Conservation (phyloP, 1,140 invertebrate species). For the Psix sp. region DNA sequence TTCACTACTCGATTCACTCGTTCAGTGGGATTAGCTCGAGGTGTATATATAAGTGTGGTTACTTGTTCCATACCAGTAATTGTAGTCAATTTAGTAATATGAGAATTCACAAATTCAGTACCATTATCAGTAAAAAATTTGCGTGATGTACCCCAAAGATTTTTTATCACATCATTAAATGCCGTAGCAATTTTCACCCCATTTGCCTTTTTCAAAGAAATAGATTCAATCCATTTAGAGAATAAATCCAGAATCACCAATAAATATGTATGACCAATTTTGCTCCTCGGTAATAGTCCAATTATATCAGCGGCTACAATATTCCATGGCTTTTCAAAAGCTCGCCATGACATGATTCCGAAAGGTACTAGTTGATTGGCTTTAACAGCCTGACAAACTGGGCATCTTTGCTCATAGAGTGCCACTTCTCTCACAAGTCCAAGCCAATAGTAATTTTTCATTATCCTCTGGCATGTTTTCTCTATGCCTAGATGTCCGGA, state of each 20-base stretch:
- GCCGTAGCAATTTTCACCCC: slow-evolving; percentile 2
- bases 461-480: slow-evolving; percentile 59
- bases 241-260: slow-evolving; percentile 67
- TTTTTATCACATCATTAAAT: slow-evolving; percentile 1
- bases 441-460: slow-evolving; percentile 29
- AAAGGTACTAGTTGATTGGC: slow-evolving; percentile 37
- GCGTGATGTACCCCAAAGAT: slow-evolving; percentile 24
- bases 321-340: slow-evolving; percentile 53
- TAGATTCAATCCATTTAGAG: slow-evolving; percentile 57
- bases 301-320: slow-evolving; percentile 60
- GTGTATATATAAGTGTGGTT: slow-evolving; percentile 62
- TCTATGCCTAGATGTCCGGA: slow-evolving; percentile 65
- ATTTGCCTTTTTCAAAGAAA: slow-evolving; percentile 13
- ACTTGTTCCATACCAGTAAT: background rate
- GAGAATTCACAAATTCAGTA: slow-evolving; percentile 21
- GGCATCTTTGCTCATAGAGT: slow-evolving; percentile 33
- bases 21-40: slow-evolving; percentile 70
- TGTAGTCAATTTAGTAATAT: background rate
- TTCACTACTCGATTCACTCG: slow-evolving; percentile 71
- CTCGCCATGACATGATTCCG: slow-evolving; percentile 57
- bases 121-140: slow-evolving; percentile 58
- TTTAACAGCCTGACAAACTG: slow-evolving; percentile 60
- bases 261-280: slow-evolving; percentile 59
- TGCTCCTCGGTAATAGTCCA: slow-evolving; percentile 61
- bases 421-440: slow-evolving; percentile 29